Base-by-base conservation (phyloP, 2,113 vertebrate species). In the Brachyhypopomus occidentalis region DNA sequence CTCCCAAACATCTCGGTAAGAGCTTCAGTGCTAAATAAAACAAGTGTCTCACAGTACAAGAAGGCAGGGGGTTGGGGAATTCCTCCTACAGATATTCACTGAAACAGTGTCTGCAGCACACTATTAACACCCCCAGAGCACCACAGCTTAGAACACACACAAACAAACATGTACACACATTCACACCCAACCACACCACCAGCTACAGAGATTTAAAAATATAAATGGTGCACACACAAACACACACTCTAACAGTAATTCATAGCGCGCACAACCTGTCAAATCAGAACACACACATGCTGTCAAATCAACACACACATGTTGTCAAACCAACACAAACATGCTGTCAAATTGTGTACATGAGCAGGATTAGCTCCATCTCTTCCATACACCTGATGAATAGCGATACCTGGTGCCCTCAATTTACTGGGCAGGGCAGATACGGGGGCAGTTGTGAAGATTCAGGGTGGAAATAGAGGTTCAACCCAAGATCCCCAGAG, bases 1-100 rank as follows among this genome's bases (percentile, higher is more conserved):
- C 67, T 79, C 14, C 48, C 23, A 63, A 38, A 66, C 79, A 75
- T n/a, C 72, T 84, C 38, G 59, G 58, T 30, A 79, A 79, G 76
- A 79, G 20, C 74, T 78, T 79, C 80, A 83, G 75, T 72, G 82
- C 67, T 77, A 80, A 73, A 80, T 85, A 83, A 82, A 85, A 74
- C 75, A 73, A 75, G n/a, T 55, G 63, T 83, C 77, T 77, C 38
- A 9, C 17, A 72, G 72, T 74, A 83, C 77, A 79, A 81, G 80
- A 77, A 77, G 82, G 83, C 22, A 36, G 25, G 77, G 72, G 66
- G 76, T n/a, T 62, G 23, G 77, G 75, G 71, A 86, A 64, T 78
- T 75, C 5, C 71, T 78, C 30, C 41, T 23, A 20, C 41, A 77
- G 22, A 80, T 72, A 75, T 48, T 76, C 77, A 64, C 4, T 73